Base-by-base conservation (phyloP, 1,140 invertebrate species). In the Mactra quadrangularis region DNA sequence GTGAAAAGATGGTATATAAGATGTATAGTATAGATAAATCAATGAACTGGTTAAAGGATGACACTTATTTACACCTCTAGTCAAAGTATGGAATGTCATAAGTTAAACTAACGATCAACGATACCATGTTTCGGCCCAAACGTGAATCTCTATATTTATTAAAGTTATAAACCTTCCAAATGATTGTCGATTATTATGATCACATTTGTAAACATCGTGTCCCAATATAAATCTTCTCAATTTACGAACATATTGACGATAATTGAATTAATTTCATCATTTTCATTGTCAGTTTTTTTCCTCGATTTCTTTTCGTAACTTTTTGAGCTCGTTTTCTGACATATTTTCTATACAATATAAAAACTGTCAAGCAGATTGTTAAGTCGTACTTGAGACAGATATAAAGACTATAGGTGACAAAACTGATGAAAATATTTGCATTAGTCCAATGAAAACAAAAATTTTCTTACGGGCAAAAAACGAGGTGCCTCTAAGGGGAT, bases 401-500 rank as follows among this genome's bases (percentile, higher is more conserved):
- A 50, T 15, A 17, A 31, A n/a, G 4, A 19, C 25, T 29, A 7
- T 1, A 50, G 64, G 41, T 68, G 64, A 68, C 35, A 68, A 31
- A 64, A 68, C 38, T 41, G 45, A 68, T 50, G 45, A 52, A 25
- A 52, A 31, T 68, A 68, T n/a, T 47, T 52, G 7, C 47, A 68
- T 68, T 68, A 47, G 64, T 45, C 64, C 64, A 68, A 68, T 68
- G 64, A 68, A 68, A 68, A 68, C 64, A 68, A 55, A 41, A 41
- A 7, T 41, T 41, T 41, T 6, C 15, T 41, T 41, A n/a, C n/a
- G n/a, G n/a, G 38, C 15, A 41, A 41, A 41, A 41, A 15, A 7
- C 6, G 38, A 15, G 38, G 38, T 41, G 38, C 38, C 38, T 41
- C 15, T 7, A 41, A 41, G 38, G 38, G 38, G 38, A 41, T n/a